A percentile compares a stretch with the other conserved stretches of the same genome.
These are phyloP conservation scores for Temnothorax rugatulus DNA, from an alignment of 2,888 invertebrate genomes.

Conservation along the genomic window DNA sequence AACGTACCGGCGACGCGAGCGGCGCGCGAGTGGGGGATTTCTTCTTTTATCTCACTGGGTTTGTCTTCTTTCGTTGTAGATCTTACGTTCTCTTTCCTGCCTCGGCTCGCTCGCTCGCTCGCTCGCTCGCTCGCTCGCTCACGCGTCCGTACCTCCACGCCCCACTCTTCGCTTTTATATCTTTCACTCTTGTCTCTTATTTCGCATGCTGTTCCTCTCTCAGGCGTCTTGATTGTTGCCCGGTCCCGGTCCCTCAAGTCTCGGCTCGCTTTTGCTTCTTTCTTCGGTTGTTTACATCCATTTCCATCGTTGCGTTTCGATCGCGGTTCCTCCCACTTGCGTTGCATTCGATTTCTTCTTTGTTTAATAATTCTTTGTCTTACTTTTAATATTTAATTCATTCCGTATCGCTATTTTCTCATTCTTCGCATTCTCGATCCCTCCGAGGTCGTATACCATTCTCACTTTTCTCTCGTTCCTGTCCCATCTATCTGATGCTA, in stretches of 20 bases:
- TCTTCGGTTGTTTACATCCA: neutral
- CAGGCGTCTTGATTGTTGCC: conserved; percentile 24
- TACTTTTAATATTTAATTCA: conserved; percentile 76
- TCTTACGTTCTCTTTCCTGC: conserved; percentile 61
- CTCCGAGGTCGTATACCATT: neutral
- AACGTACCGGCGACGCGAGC: conserved; percentile 68
- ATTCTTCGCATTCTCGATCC: neutral
- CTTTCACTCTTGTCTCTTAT: conserved; percentile 56
- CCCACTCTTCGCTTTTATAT: conserved; percentile 64
- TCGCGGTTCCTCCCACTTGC: neutral
- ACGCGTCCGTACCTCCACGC: conserved; percentile 74
- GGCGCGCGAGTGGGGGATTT: conserved; percentile 81
- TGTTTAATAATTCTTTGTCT: conserved; percentile 65
- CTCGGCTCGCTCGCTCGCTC: conserved; percentile 61
- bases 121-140: conserved; percentile 45
- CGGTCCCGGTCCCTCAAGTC: conserved; percentile 11
- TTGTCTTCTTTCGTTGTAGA: conserved; percentile 69
- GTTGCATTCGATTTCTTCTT: neutral
- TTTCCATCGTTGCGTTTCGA: conserved; percentile 26
- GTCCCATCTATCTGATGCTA: conserved; percentile 32
- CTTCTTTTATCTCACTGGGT: conserved; percentile 81
- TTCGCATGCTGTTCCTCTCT: conserved; percentile 44
- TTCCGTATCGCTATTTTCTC: conserved; percentile 43
- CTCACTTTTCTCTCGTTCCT: conserved; percentile 24
- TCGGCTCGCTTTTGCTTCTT: conserved; percentile 20